Evolutionary conservation across 2,797 vertebrate genomes (phyloP).

Genomic region (Galaxias olidus): DNA sequence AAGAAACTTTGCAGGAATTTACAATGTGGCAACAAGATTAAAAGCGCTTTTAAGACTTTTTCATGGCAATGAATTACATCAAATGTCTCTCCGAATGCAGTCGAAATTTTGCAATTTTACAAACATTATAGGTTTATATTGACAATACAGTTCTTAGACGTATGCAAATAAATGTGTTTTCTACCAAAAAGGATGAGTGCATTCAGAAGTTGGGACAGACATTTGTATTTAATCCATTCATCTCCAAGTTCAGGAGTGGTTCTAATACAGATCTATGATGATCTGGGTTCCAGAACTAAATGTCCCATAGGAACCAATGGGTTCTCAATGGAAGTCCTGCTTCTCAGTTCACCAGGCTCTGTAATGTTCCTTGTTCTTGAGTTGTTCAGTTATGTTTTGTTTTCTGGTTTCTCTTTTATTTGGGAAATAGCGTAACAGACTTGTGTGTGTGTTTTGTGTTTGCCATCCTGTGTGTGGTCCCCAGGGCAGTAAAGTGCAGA

Average conservation of each 20-base stretch:
- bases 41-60: not conserved
- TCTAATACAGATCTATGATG: not conserved
- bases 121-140: too few species aligned
- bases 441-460: constrained; percentile 9
- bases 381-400: not conserved
- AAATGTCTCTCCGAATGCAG: too few species aligned
- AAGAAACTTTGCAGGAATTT: not conserved
- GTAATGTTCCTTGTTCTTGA: not conserved
- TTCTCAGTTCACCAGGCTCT: constrained; percentile 5
- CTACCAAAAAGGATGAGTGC: too few species aligned
- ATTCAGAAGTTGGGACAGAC: constrained; percentile 2
- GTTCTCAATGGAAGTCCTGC: constrained; percentile 1
- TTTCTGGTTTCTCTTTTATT: too few species aligned
- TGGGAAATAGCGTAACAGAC: too few species aligned
- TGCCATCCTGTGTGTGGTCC: constrained; percentile 46
- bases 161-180: too few species aligned
- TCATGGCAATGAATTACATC: too few species aligned
- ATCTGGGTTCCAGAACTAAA: not conserved
- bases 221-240: not conserved
- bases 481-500: constrained; percentile 98
- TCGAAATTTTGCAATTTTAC: too few species aligned
- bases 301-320: not conserved
- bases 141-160: too few species aligned
- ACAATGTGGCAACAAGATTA: constrained; percentile 14
- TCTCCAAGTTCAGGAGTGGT: constrained; percentile 3